These are phyloP conservation scores for Microcebus ravelobensis DNA, from an alignment of 2,113 vertebrate genomes.

Conservation along the genomic window DNA sequence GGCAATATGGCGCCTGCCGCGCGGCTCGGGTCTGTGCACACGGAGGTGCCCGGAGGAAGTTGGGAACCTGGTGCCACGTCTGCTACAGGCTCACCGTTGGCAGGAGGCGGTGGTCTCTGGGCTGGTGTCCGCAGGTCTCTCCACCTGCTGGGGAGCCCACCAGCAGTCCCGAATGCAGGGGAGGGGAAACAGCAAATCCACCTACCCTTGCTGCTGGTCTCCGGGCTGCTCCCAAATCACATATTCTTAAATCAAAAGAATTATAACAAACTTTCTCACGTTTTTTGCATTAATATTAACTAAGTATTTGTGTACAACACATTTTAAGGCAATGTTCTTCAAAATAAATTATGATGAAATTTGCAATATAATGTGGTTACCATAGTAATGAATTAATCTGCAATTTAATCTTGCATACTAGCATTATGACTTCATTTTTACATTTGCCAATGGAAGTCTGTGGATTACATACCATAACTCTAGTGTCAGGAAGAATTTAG, in stretches of 20 bases:
- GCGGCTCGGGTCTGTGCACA: no score
- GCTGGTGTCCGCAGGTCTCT: no score
- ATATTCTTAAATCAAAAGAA: background rate
- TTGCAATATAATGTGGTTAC: background rate
- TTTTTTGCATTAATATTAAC: background rate
- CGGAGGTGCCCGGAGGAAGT: no score
- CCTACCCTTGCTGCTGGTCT: no score
- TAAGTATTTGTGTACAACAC: background rate
- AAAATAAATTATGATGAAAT: background rate
- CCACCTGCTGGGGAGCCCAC: no score
- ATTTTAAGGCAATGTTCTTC: background rate
- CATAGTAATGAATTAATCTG: conserved; percentile 7
- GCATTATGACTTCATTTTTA: background rate
- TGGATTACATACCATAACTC: background rate
- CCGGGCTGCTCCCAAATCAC: no score
- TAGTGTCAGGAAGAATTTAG: background rate
- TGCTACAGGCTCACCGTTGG: no score
- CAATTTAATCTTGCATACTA: conserved; percentile 14
- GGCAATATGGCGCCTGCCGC: no score
- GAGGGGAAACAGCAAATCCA: no score
- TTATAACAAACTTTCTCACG: background rate
- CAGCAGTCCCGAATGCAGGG: no score
- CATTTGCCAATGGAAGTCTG: background rate
- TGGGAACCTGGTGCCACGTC: no score
- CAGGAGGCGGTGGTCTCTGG: no score